A percentile compares a stretch with the other conserved stretches of the same genome.
These are phyloP conservation scores for Sarcophaga carnaria DNA, from an alignment of 2,888 invertebrate genomes.

Conservation along the genomic window DNA sequence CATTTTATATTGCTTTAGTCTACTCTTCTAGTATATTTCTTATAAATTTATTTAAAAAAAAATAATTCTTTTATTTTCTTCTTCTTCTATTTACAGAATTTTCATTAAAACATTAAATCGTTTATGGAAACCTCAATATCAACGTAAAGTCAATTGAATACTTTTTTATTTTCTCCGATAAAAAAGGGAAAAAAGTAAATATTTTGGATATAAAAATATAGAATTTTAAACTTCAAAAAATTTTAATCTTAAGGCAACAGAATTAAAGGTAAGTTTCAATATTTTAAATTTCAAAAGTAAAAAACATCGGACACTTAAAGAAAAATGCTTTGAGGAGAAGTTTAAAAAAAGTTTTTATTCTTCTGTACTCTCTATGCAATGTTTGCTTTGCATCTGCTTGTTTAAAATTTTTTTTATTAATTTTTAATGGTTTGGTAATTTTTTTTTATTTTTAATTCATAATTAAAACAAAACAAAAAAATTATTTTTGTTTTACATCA, in stretches of 20 bases:
- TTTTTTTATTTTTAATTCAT: neutral
- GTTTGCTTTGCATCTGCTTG: neutral
- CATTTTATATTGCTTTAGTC: constrained; percentile 6
- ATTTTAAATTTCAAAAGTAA: neutral
- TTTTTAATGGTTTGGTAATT: neutral
- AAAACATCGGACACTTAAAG: neutral
- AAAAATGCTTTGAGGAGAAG: no score
- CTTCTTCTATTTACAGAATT: constrained; percentile 73
- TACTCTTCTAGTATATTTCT: neutral
- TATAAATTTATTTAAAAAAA: constrained; percentile 8
- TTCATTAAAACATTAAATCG: constrained; percentile 64
- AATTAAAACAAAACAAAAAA: neutral
- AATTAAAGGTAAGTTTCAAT: constrained; percentile 48
- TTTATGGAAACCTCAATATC: constrained; percentile 71
- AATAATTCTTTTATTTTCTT: constrained; percentile 30
- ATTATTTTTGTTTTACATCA: neutral
- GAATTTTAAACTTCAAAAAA: no score
- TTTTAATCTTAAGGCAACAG: neutral
- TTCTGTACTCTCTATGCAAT: neutral
- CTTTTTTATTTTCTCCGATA: neutral
- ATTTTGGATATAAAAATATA: neutral
- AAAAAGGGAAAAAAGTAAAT: neutral
- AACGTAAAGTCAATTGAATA: constrained; percentile 71
- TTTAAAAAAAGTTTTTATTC: no score
- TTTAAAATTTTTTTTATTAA: neutral